Conservation (phyloP, 2,113 vertebrate species). For the Antechinus stuartii region DNA sequence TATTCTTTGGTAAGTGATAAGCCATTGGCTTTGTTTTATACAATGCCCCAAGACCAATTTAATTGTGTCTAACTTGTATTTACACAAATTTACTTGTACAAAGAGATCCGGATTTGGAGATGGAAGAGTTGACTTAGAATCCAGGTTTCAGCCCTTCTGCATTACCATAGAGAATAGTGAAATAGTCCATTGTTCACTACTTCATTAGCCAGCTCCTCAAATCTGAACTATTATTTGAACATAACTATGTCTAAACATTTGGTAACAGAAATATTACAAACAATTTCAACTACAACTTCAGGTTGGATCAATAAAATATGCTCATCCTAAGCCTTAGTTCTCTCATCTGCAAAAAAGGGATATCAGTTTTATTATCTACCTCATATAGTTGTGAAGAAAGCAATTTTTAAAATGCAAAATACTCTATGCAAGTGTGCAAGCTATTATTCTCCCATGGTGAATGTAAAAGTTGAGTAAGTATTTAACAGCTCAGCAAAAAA, state of each 20-base stretch:
- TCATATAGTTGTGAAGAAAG: not conserved
- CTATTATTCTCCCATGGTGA: not conserved
- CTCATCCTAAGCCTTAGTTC: not conserved
- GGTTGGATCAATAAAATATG: not conserved
- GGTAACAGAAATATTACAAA: not conserved
- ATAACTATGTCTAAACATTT: not conserved
- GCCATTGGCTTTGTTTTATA: not conserved
- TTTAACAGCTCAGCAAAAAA: not conserved
- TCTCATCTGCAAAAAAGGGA: not conserved
- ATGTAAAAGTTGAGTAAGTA: not conserved
- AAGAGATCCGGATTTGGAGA: not conserved
- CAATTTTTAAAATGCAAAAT: not conserved
- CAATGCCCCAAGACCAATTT: not conserved
- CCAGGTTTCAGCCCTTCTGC: not conserved
- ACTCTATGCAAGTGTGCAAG: not conserved
- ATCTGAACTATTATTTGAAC: not conserved
- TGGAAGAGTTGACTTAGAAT: not conserved
- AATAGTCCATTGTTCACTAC: not conserved
- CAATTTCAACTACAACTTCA: not conserved
- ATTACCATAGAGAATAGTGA: not conserved
- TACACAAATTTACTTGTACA: not conserved
- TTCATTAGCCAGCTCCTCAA: not conserved
- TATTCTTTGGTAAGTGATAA: not conserved
- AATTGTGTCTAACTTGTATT: not conserved
- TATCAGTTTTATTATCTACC: not conserved